A percentile compares a stretch with the other conserved stretches of the same genome.
These are phyloP conservation scores for Scartelaos histophorus DNA, from an alignment of 2,113 vertebrate species.

Conservation along the genomic window DNA sequence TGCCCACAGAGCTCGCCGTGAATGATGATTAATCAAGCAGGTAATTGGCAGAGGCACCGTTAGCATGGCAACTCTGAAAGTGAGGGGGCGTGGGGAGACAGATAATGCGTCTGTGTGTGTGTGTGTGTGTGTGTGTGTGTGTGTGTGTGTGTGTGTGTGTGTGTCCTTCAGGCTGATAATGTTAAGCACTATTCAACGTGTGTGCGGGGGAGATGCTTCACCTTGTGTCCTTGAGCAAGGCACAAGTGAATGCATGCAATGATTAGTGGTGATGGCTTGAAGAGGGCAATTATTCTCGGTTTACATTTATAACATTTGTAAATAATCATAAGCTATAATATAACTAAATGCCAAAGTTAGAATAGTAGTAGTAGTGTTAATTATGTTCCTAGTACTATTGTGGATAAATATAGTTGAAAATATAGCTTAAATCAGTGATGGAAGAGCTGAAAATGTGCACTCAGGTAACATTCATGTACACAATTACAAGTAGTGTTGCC, in stretches of 20 bases:
- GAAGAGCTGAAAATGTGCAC: no score
- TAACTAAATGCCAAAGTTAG: no score
- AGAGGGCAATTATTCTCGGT: no score
- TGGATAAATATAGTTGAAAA: no score
- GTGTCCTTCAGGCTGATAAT: neutral
- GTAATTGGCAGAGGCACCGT: slow-evolving; percentile 50
- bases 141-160: neutral
- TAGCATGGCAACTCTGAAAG: slow-evolving; percentile 42
- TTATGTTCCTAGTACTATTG: no score
- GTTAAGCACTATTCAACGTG: neutral
- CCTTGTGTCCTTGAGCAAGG: neutral
- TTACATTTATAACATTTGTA: no score
- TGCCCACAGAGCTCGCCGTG: slow-evolving; percentile 20
- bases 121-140: slow-evolving; percentile 12
- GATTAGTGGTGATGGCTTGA: no score
- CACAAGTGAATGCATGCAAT: neutral
- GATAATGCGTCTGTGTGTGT: slow-evolving; percentile 5
- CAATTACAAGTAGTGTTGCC: no score
- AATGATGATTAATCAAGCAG: slow-evolving; percentile 58
- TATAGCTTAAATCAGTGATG: no score
- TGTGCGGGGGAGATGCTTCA: neutral
- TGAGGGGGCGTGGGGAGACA: slow-evolving; percentile 11
- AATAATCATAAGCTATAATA: no score
- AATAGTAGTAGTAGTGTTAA: no score
- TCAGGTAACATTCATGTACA: no score